Evolutionary conservation across 2,888 invertebrate species (phyloP).

Genomic region (Trichogramma evanescens): DNA sequence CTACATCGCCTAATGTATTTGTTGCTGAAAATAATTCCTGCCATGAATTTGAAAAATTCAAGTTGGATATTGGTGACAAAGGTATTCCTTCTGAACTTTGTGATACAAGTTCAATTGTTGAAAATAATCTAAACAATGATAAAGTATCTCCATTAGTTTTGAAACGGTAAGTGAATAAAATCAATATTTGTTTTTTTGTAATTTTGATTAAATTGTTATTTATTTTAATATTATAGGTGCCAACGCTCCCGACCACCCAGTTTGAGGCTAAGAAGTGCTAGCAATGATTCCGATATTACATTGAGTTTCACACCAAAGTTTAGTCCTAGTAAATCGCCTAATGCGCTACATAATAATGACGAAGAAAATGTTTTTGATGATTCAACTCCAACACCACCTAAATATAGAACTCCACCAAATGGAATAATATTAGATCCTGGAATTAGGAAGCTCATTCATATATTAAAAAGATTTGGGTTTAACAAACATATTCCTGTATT

Average conservation of each 20-base stretch:
- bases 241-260: conserved; percentile 30
- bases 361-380: conserved; percentile 35
- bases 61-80: conserved; percentile 7
- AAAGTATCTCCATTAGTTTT: conserved; percentile 17
- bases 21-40: conserved; percentile 10
- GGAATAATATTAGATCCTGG: conserved; percentile 32
- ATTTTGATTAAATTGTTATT: not conserved
- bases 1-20: conserved; percentile 31
- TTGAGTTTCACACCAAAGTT: conserved; percentile 35
- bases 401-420: conserved; percentile 36
- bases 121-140: conserved; percentile 7
- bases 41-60: not conserved
- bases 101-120: not conserved
- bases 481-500: conserved; percentile 33
- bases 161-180: conserved; percentile 17
- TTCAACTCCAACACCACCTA: conserved; percentile 37
- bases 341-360: conserved; percentile 31
- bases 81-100: not conserved
- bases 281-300: conserved; percentile 25
- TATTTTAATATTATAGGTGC: conserved; percentile 22
- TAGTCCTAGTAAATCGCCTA: conserved; percentile 34
- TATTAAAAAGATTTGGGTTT: conserved; percentile 34
- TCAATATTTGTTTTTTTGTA: not conserved
- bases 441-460: conserved; percentile 31
- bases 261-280: conserved; percentile 22